phyloP scores from a whole-genome alignment of 2,797 vertebrate species.

The Nannoperca australis region DNA sequence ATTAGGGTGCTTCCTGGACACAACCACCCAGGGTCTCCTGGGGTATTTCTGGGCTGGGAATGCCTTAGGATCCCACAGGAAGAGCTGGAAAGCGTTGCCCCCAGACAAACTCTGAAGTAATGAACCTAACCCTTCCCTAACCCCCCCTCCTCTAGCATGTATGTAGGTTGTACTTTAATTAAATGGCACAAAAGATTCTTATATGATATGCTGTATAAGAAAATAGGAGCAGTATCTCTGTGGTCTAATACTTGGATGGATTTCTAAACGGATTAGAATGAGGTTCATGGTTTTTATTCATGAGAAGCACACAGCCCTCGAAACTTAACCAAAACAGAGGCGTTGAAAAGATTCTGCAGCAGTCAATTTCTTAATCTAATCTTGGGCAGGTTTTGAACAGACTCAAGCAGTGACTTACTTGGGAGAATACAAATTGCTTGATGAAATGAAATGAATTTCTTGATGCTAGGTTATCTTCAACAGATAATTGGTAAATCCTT shows the following conservation, averaged over 20 bases:
- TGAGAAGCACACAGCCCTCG: conserved; percentile 11
- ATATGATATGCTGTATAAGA: not conserved
- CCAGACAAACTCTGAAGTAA: too few species aligned
- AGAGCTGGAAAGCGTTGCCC: too few species aligned
- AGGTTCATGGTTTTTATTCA: conserved; percentile 14
- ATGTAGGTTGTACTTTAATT: conserved; percentile 1
- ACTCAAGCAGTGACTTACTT: conserved; percentile 41
- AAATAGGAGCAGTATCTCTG: not conserved
- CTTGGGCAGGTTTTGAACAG: conserved; percentile 38
- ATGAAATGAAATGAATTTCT: conserved; percentile 63
- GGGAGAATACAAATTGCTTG: conserved; percentile 66
- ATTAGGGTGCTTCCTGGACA: too few species aligned
- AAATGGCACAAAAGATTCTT: conserved; percentile 6
- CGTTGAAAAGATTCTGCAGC: conserved; percentile 47
- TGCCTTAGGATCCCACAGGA: too few species aligned
- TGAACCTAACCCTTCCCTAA: not conserved
- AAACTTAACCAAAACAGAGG: conserved; percentile 42
- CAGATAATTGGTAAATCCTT: conserved; percentile 70
- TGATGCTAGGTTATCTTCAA: conserved; percentile 60
- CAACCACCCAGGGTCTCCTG: too few species aligned
- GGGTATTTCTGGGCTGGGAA: too few species aligned
- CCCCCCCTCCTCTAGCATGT: not conserved
- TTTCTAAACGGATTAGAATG: conserved; percentile 40
- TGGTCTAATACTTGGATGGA: conserved; percentile 8
- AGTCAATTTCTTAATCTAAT: conserved; percentile 61